Evolutionary conservation across 2,797 vertebrate species (phyloP).

Genomic region (Acrossocheilus wenchowensis): DNA sequence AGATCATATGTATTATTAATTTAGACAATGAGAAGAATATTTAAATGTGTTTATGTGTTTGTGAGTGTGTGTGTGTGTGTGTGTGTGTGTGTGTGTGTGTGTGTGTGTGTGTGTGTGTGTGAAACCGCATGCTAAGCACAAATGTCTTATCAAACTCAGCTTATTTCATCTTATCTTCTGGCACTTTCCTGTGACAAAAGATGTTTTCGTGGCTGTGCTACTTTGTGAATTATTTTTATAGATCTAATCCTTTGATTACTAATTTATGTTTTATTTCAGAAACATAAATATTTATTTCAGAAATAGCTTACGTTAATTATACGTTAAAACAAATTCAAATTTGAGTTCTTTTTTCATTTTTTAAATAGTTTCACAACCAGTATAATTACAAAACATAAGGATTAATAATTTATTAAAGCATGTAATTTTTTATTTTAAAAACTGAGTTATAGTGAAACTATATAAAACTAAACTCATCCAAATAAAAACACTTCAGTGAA

Average conservation of each 20-base stretch:
- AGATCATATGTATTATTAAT: not conserved
- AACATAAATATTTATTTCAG: not conserved
- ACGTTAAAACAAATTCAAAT: not conserved
- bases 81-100: not conserved
- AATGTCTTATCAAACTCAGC: slow-evolving; percentile 1
- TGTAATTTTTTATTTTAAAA: not conserved
- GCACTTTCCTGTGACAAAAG: not conserved
- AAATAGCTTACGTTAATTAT: not conserved
- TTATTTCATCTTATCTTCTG: slow-evolving; percentile 9
- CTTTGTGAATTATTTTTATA: slow-evolving; percentile 1
- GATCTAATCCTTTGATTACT: not conserved
- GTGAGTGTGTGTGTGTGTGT: not conserved
- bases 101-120: not conserved
- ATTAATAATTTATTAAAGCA: not conserved
- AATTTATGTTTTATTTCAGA: not conserved
- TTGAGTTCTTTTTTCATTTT: not conserved
- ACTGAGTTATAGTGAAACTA: not conserved
- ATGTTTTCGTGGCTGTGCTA: slow-evolving; percentile 4
- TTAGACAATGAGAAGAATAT: not conserved
- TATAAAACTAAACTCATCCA: not conserved
- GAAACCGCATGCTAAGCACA: slow-evolving; percentile 2
- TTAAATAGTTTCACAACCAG: not conserved
- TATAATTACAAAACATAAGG: not conserved
- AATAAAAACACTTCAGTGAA: not conserved
- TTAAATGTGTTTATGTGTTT: not conserved